A percentile compares a stretch with the other conserved stretches of the same genome.
phyloP scores from a whole-genome alignment of 2,888 invertebrate species.

The Scaptomyza polygonia region DNA sequence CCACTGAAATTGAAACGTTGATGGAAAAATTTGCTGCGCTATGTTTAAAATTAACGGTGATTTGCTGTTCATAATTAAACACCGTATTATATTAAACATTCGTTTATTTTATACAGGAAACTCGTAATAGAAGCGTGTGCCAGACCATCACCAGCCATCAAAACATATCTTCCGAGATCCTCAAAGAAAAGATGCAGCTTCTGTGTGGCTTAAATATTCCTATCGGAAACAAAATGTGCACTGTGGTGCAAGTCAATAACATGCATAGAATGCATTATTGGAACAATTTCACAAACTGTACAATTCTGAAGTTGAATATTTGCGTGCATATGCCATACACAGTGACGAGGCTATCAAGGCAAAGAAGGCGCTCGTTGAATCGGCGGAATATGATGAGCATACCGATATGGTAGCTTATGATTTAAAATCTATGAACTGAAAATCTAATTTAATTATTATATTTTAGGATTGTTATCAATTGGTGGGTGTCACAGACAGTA shows the following conservation, averaged over 20 bases:
- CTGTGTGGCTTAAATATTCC: conserved; percentile 4
- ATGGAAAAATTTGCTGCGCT: conserved; percentile 6
- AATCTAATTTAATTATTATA: neutral
- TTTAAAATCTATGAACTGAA: neutral
- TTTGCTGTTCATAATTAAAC: neutral
- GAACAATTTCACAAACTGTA: neutral
- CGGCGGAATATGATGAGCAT: conserved; percentile 21
- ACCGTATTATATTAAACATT: neutral
- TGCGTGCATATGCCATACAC: conserved; percentile 15
- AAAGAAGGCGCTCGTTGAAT: neutral
- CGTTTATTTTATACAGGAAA: conserved; percentile 5
- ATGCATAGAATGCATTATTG: conserved; percentile 4
- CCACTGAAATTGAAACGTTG: neutral
- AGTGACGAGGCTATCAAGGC: conserved; percentile 15
- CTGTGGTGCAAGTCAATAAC: neutral
- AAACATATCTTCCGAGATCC: neutral
- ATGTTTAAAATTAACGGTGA: conserved; percentile 6
- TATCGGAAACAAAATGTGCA: neutral
- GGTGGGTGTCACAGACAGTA: neutral
- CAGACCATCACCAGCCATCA: fast-evolving
- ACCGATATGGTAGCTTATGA: conserved; percentile 28
- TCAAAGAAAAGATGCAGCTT: conserved; percentile 19
- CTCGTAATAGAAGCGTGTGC: neutral
- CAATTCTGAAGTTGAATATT: neutral
- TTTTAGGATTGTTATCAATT: conserved; percentile 6